Evolutionary conservation across 2,797 vertebrate species (phyloP), one percentile per base, ranked within the genome.

Genomic region (Pogonophryne albipinna): DNA sequence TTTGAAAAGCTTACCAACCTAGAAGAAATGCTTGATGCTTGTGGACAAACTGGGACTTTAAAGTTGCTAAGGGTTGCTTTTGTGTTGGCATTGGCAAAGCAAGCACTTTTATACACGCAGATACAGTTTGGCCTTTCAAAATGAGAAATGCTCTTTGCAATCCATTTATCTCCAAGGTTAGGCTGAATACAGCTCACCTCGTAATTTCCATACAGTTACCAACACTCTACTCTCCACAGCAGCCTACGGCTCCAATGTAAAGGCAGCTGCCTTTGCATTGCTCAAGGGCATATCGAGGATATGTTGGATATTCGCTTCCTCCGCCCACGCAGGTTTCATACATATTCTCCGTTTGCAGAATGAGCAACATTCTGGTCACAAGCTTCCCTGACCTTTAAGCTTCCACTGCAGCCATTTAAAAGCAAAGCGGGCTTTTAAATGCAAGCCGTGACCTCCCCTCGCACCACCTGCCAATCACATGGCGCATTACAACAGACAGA

Each of bases 311-410:
- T 66, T 85, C 60, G 1, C 58, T 59, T 53, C 76, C 68, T 57
- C 76, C 66, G 80, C 81, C 80, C 76, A 85, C 76, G 31, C 75
- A 38, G 20, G 31, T 72, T 76, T 82, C 78, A 65, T 75, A 55
- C 50, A 56, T 74, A 70, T 76, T 74, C 74, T 66, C 66, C 0
- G 3, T 64, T 63, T 9, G 64, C 65, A 55, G 51, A 61, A 73
- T 9, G 50, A 77, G 74, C 49, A 72, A 17, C 71, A 60, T 74
- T 79, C 60, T 10, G 50, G 80, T 80, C 78, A 42, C 71, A 63
- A 74, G 62, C 61, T 20, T 52, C 56, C 14, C 73, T 84, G 89
- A 92, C 92, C 89, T 91, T 89, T 80, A 60, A 50, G 66, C 41
- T 20, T 74, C 67, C 2, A 20, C 60, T 12, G 82, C 66, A 49